Conservation (phyloP, 2,888 invertebrate species). For the Aspidapion aeneum region DNA sequence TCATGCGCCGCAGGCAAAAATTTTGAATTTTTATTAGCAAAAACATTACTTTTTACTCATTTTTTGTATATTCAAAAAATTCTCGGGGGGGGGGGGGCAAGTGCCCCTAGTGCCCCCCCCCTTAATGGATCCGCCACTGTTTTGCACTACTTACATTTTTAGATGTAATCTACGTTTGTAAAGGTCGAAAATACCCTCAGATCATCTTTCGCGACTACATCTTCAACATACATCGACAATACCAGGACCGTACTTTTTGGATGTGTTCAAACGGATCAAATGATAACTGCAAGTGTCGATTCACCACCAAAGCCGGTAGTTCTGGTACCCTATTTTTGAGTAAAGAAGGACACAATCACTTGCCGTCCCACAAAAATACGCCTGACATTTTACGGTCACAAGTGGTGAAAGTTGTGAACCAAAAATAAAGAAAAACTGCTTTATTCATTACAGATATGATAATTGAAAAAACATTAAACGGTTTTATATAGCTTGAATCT, state of each 20-base stretch:
- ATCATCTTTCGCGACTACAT: slow-evolving; percentile 33
- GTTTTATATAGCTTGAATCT: too few species aligned
- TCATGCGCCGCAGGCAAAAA: too few species aligned
- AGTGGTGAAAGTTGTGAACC: slow-evolving; percentile 24
- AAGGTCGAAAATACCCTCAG: slow-evolving; percentile 18
- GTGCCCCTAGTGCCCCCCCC: too few species aligned
- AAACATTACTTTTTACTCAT: too few species aligned
- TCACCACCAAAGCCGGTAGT: slow-evolving; percentile 30
- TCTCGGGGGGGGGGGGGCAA: too few species aligned
- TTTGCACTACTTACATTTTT: neutral
- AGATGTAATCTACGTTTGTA: neutral
- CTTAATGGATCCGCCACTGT: too few species aligned
- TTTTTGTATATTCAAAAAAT: too few species aligned
- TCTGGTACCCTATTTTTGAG: slow-evolving; percentile 24
- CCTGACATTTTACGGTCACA: slow-evolving; percentile 24
- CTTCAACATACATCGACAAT: slow-evolving; percentile 33
- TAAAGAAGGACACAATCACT: slow-evolving; percentile 31
- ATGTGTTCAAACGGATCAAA: slow-evolving; percentile 31
- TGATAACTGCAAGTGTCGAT: slow-evolving; percentile 34
- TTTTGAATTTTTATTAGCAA: too few species aligned
- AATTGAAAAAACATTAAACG: too few species aligned
- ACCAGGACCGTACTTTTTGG: slow-evolving; percentile 36
- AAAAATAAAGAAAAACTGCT: too few species aligned
- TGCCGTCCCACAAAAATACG: slow-evolving; percentile 14
- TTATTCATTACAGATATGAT: too few species aligned